These are phyloP conservation scores for Cataglyphis livida DNA, from an alignment of 2,888 invertebrate species.

Conservation along the genomic window DNA sequence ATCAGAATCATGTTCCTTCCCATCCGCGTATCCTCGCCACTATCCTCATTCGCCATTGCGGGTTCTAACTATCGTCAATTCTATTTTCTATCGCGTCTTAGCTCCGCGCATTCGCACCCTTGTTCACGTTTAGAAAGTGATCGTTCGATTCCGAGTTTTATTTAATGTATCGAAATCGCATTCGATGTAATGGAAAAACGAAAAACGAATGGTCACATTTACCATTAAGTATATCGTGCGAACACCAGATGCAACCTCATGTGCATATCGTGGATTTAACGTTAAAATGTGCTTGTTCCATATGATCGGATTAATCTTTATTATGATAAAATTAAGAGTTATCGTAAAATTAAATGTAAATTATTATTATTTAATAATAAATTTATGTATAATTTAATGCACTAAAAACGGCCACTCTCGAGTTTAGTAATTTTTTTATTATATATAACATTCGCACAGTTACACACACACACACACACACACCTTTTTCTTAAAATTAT, in stretches of 20 bases:
- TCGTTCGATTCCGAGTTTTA: slow-evolving; percentile 25
- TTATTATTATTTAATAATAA: background rate
- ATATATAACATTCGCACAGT: background rate
- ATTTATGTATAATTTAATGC: background rate
- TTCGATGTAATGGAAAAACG: slow-evolving; percentile 40
- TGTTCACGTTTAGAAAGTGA: slow-evolving; percentile 45
- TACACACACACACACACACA: background rate
- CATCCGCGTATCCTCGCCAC: slow-evolving; percentile 62
- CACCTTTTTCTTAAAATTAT: background rate
- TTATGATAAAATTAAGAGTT: background rate
- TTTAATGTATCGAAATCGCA: slow-evolving; percentile 21
- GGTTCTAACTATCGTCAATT: slow-evolving; percentile 39
- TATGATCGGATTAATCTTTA: background rate
- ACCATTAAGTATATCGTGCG: background rate
- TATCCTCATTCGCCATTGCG: slow-evolving; percentile 55
- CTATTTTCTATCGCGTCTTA: slow-evolving; percentile 43
- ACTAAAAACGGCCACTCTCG: background rate
- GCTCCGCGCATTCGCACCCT: slow-evolving; percentile 30
- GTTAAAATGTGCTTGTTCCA: background rate
- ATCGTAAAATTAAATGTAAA: background rate
- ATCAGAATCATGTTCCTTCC: slow-evolving; percentile 78
- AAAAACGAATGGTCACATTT: slow-evolving; percentile 65
- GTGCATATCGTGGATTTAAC: background rate
- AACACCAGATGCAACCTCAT: background rate
- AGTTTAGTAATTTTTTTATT: background rate